Evolutionary conservation across 2,797 vertebrate species (phyloP).

Genomic region (Parauchenoglanis punctatus): DNA sequence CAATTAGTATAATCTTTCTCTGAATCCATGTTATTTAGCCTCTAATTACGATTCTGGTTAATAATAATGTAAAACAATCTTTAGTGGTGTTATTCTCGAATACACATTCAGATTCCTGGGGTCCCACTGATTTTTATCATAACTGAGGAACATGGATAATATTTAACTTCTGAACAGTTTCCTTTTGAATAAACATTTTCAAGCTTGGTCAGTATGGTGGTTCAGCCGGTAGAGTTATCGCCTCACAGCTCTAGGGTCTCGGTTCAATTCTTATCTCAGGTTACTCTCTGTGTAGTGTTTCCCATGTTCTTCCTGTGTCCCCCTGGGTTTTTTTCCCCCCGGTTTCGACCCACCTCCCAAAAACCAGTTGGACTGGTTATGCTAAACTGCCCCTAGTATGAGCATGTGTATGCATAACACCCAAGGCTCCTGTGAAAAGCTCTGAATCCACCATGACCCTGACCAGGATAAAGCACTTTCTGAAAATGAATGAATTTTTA

Average conservation of each 20-base stretch:
- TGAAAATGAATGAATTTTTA: background rate
- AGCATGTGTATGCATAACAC: background rate
- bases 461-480: background rate
- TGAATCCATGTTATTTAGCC: background rate
- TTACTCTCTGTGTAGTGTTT: background rate
- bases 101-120: background rate
- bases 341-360: too few relatives aligned
- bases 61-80: background rate
- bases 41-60: background rate
- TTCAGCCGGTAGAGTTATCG: background rate
- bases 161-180: background rate
- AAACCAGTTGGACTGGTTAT: background rate
- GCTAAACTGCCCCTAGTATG: background rate
- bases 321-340: background rate
- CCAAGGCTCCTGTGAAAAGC: background rate
- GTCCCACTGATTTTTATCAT: background rate
- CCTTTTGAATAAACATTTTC: background rate
- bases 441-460: background rate
- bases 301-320: background rate
- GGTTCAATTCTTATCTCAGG: background rate
- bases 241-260: background rate
- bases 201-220: background rate
- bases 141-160: background rate
- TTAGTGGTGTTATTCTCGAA: background rate
- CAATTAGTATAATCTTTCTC: background rate